Evolutionary conservation across 2,888 invertebrate species (phyloP), one percentile per base, ranked within the genome.

Genomic region (Caprella mutica): DNA sequence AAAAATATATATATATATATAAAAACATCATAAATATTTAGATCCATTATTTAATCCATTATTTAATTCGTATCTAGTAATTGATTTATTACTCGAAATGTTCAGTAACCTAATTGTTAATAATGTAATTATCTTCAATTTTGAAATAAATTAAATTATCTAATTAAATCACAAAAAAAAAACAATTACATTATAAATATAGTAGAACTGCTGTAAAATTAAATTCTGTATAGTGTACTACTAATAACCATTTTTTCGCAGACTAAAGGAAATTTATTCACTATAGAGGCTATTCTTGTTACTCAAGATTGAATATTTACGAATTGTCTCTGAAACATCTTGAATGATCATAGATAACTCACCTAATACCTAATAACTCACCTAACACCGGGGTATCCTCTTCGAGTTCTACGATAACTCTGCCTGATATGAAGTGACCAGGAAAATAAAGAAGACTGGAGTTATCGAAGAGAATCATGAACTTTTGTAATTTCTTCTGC

Each of bases 401-500:
- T 73, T 92, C 91, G 65, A 92, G 76, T 72, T 93, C 92, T 71
- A 93, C 84, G 55, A 93, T 80, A 57, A 93, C 91, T 71, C 90
- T 81, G 39, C 92, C 92, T 55, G 89, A 89, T 66, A 92, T 77
- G 74, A 92, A 92, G 74, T 91, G 90, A 5, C 92, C 92, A 61
- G 92, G 92, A 72, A 92, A 92, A 74, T 92, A 93, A 59, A 93
- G 75, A 65, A 93, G 76, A 68, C 89, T 91, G 46, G 90, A 88
- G 72, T 92, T 92, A 75, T 93, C 92, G 75, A 93, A 90, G 65
- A 92, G 80, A 69, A 93, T 91, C 62, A 92, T 78, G 75, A 93
- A 93, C 76, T 92, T 92, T 66, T 89, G 79, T 68, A 93, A 77
- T 76, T 92, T 92, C 69, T 87, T 66, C 2, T 69, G 67, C 69